Evolutionary conservation across 2,113 vertebrate genomes (phyloP).

Genomic region (Falcunculus frontatus): DNA sequence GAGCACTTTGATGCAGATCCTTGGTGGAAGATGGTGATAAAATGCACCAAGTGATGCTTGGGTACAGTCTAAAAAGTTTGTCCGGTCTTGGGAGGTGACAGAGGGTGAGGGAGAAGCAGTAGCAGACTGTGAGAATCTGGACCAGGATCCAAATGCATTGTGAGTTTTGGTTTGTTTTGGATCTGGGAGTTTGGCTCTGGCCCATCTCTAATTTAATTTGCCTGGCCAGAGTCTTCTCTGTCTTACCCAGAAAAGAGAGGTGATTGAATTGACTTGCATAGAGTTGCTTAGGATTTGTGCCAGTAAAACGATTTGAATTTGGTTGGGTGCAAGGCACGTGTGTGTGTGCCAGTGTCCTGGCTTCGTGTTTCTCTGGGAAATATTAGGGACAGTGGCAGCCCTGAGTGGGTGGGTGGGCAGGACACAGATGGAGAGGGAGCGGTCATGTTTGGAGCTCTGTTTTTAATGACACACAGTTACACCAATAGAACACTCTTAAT

Average conservation of each 20-base stretch:
- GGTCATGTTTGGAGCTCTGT: not conserved
- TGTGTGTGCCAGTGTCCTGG: not conserved
- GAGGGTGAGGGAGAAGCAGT: not conserved
- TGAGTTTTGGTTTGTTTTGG: not conserved
- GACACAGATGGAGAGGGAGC: not conserved
- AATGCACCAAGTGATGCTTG: not conserved
- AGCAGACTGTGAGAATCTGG: conserved; percentile 27
- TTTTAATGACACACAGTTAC: not conserved
- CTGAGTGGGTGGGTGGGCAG: not conserved
- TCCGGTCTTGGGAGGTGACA: not conserved
- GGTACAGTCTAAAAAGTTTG: not conserved
- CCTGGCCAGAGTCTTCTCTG: not conserved
- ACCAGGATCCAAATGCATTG: not conserved
- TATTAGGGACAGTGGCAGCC: not conserved
- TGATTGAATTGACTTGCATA: not conserved
- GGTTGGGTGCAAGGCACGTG: not conserved
- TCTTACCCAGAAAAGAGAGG: not conserved
- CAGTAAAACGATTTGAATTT: not conserved
- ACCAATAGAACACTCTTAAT: not conserved
- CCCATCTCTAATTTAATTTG: conserved; percentile 44
- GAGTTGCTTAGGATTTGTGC: not conserved
- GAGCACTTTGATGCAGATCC: not conserved
- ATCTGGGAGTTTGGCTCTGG: conserved; percentile 15
- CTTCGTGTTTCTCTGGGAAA: not conserved
- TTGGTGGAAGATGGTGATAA: not conserved